Percentiles rank a stretch among this genome's conserved stretches.
phyloP scores from a whole-genome alignment of 2,797 vertebrate genomes.

The Thalassophryne amazonica region DNA sequence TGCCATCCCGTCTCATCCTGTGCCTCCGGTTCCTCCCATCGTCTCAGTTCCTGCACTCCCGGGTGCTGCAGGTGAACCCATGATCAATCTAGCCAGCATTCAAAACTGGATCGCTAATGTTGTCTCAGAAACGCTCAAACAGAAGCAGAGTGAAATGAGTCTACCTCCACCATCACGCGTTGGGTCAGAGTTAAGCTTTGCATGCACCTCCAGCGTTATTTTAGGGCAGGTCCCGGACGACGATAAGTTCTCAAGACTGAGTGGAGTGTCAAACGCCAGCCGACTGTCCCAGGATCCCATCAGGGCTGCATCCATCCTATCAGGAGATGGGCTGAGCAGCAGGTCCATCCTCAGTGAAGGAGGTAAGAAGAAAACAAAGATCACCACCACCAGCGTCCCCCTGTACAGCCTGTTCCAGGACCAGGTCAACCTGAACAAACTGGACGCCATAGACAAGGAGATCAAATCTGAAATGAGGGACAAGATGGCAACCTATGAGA shows the following conservation, averaged over 20 bases:
- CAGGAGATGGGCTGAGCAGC: slow-evolving; percentile 50
- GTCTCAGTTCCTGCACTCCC: slow-evolving; percentile 71
- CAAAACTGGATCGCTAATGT: slow-evolving; percentile 96
- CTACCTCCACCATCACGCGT: slow-evolving; percentile 75
- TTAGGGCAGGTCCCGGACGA: slow-evolving; percentile 68
- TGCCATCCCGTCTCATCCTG: not conserved
- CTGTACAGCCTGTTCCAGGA: slow-evolving; percentile 93
- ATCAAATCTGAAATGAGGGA: slow-evolving; percentile 86
- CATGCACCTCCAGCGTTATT: slow-evolving; percentile 38
- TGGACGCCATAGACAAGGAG: slow-evolving; percentile 87
- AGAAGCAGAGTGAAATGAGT: slow-evolving; percentile 90
- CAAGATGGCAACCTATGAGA: slow-evolving; percentile 87
- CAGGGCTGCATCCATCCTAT: slow-evolving; percentile 54
- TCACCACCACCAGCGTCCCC: slow-evolving; percentile 87
- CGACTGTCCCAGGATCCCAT: slow-evolving; percentile 36
- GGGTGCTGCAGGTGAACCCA: slow-evolving; percentile 81
- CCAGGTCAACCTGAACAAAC: slow-evolving; percentile 85
- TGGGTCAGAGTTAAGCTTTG: slow-evolving; percentile 73
- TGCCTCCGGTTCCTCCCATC: slow-evolving; percentile 55
- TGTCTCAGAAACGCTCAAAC: slow-evolving; percentile 90
- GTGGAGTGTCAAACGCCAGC: slow-evolving; percentile 70
- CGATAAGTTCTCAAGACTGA: slow-evolving; percentile 82
- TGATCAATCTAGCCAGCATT: slow-evolving; percentile 88
- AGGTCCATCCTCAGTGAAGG: slow-evolving; percentile 71
- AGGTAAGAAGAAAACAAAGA: slow-evolving; percentile 66